Conservation (phyloP, 2,113 vertebrate genomes). For the Zonotrichia leucophrys region DNA sequence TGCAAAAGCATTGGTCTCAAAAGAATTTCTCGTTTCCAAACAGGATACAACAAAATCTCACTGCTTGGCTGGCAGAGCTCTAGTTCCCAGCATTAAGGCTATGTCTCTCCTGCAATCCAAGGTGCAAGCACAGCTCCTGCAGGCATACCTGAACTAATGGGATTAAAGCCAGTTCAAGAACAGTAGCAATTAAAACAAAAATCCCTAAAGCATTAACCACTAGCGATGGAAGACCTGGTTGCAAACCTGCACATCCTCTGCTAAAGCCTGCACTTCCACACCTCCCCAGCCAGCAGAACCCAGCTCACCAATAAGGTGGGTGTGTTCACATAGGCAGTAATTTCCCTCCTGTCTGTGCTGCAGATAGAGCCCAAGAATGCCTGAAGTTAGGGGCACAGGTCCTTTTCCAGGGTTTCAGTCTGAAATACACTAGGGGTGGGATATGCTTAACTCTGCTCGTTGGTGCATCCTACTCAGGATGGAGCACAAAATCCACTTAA, state of each 20-base stretch:
- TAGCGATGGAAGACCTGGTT: background rate
- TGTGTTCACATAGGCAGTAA: background rate
- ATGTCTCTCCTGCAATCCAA: background rate
- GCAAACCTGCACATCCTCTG: constrained; percentile 50
- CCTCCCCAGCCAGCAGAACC: background rate
- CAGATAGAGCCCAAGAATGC: background rate
- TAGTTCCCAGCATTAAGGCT: constrained; percentile 41
- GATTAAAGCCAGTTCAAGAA: constrained; percentile 48
- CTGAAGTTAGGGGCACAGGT: background rate
- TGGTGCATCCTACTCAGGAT: background rate
- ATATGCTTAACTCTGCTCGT: background rate
- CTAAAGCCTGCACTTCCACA: constrained; percentile 33
- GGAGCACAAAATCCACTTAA: background rate
- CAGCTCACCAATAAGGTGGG: background rate
- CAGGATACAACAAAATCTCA: background rate
- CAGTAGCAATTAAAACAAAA: constrained; percentile 56
- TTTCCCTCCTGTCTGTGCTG: background rate
- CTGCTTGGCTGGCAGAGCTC: background rate
- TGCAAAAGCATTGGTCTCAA: background rate
- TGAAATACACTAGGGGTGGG: background rate
- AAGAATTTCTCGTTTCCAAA: constrained; percentile 22
- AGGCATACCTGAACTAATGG: constrained; percentile 40
- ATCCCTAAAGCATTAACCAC: constrained; percentile 42
- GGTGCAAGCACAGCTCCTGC: constrained; percentile 33
- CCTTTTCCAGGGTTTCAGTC: background rate